phyloP scores from a whole-genome alignment of 2,888 invertebrate species.

The Meta bourneti region DNA sequence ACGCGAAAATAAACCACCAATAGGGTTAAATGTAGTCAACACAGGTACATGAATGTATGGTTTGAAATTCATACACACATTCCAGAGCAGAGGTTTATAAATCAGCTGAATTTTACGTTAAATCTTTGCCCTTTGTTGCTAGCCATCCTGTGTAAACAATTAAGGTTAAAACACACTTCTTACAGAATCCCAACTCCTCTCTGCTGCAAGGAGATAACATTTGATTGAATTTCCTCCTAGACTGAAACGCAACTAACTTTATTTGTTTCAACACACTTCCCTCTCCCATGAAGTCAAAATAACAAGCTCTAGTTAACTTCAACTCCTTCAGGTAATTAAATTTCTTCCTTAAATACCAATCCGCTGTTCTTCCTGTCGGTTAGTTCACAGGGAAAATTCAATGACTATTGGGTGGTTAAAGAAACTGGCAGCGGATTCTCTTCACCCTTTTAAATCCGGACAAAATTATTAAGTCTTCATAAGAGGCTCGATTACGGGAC shows the following conservation, averaged over 20 bases:
- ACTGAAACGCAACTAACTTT: background rate
- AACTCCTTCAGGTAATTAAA: background rate
- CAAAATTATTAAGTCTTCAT: background rate
- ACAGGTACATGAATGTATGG: too few relatives aligned
- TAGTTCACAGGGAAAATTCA: background rate
- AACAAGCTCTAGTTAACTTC: background rate
- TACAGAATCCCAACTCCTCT: background rate
- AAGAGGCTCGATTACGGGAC: background rate
- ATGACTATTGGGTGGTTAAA: background rate
- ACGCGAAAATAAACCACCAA: too few relatives aligned
- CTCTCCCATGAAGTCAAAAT: background rate
- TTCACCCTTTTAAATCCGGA: background rate
- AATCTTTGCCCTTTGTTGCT: too few relatives aligned
- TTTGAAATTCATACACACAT: too few relatives aligned
- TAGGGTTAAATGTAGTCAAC: too few relatives aligned
- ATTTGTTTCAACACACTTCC: background rate
- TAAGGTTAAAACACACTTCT: background rate
- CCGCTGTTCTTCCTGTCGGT: background rate
- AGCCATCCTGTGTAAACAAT: too few relatives aligned
- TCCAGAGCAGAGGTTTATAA: too few relatives aligned
- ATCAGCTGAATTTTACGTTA: too few relatives aligned
- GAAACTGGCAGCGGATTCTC: background rate
- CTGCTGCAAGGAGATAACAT: background rate
- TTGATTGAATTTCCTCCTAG: background rate
- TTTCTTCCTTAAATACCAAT: background rate